A percentile compares a stretch with the other conserved stretches of the same genome.
Evolutionary conservation across 2,888 invertebrate species (phyloP).

Genomic region (Agrenia bidenticulata): DNA sequence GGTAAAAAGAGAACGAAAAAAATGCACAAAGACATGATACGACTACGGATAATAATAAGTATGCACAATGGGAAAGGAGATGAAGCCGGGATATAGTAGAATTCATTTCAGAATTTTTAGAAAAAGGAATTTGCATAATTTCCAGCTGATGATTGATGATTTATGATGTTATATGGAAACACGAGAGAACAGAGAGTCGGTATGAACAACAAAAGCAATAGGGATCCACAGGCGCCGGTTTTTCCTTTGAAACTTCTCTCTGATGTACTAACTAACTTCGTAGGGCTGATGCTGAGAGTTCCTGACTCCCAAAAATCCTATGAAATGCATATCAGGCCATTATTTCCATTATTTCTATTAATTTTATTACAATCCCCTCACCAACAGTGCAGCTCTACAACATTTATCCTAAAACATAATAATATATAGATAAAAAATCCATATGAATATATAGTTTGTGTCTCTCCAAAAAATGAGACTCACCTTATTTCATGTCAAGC

Average conservation of each 20-base stretch:
- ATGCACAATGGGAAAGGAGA: too few relatives aligned
- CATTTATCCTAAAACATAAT: too few relatives aligned
- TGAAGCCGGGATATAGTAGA: too few relatives aligned
- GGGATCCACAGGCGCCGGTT: slow-evolving; percentile 4
- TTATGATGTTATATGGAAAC: slow-evolving; percentile 11
- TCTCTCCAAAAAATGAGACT: not conserved
- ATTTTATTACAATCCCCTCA: slow-evolving; percentile 12
- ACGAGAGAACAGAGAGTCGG: not conserved
- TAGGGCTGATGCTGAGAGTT: not conserved
- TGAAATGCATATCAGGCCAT: not conserved
- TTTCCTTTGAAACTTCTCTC: slow-evolving; percentile 11
- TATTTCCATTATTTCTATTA: slow-evolving; percentile 20
- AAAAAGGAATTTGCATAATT: slow-evolving; percentile 16
- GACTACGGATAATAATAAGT: too few relatives aligned
- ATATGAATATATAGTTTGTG: not conserved
- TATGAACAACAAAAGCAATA: not conserved
- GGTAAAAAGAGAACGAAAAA: too few relatives aligned
- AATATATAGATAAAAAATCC: too few relatives aligned
- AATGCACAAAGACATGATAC: too few relatives aligned
- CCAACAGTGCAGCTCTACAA: too few relatives aligned
- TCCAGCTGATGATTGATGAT: slow-evolving; percentile 20
- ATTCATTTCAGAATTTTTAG: not conserved
- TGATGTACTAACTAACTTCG: not conserved
- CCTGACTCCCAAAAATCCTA: not conserved
- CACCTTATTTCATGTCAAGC: slow-evolving; percentile 19